Conservation (phyloP, 1,140 invertebrate genomes). For the Drosophila repletoides region DNA sequence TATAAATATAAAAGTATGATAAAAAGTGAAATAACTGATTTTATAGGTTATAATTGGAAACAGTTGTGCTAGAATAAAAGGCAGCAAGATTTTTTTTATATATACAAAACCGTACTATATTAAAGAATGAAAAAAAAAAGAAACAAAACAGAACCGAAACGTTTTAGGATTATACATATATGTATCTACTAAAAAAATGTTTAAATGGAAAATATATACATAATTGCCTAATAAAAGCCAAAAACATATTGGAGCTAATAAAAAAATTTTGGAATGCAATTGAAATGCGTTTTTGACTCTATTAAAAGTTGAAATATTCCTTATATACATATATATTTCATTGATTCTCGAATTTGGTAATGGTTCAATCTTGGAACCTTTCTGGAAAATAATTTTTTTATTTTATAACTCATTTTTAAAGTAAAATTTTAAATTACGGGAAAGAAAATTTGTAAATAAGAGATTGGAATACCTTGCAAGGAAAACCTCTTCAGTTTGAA, state of each 20-base stretch:
- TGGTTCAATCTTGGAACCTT: no score
- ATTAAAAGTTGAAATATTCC: not conserved
- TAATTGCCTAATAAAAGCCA: constrained; percentile 26
- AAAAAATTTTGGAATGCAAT: constrained; percentile 8
- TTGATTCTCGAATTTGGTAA: no score
- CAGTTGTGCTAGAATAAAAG: constrained; percentile 24
- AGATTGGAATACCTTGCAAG: no score
- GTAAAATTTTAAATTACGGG: no score
- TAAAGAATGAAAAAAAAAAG: not conserved
- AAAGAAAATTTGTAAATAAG: no score
- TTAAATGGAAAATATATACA: constrained; percentile 11
- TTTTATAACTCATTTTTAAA: no score
- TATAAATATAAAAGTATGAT: not conserved
- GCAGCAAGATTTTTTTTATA: constrained; percentile 23
- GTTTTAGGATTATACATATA: constrained; percentile 22
- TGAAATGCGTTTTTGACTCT: not conserved
- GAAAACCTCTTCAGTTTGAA: no score
- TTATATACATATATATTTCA: not conserved
- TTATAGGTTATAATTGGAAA: constrained; percentile 41
- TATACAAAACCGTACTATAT: not conserved
- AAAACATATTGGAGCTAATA: constrained; percentile 24
- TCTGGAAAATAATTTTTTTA: no score
- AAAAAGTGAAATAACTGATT: constrained; percentile 20
- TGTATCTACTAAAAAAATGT: constrained; percentile 4
- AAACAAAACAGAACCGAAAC: not conserved